Conservation (phyloP, 2,113 vertebrate species). For the Scortum barcoo region DNA sequence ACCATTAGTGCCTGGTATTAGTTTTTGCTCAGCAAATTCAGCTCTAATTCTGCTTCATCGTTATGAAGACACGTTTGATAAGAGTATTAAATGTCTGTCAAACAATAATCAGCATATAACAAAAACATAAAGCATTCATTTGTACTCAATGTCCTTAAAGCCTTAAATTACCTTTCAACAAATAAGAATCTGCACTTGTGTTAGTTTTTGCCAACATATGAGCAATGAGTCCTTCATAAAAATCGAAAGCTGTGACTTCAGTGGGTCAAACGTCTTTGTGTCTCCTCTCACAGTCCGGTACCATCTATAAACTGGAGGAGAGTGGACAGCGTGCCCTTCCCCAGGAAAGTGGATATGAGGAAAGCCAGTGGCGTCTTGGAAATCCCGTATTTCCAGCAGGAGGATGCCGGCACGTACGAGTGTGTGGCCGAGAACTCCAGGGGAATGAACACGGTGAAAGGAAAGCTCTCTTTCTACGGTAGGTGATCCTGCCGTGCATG, state of each 20-base stretch:
- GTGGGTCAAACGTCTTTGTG: neutral
- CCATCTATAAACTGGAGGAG: slow-evolving; percentile 93
- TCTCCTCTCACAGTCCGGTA: slow-evolving; percentile 86
- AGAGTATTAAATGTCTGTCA: neutral
- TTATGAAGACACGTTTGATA: neutral
- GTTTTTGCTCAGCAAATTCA: no score
- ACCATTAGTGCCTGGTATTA: neutral
- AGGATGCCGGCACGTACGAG: slow-evolving; percentile 93
- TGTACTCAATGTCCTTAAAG: no score
- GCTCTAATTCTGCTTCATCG: neutral
- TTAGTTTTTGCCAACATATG: neutral
- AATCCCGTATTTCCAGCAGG: slow-evolving; percentile 97
- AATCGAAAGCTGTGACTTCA: neutral
- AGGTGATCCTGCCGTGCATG: slow-evolving; percentile 72
- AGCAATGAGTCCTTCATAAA: neutral
- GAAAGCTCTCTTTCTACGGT: slow-evolving; percentile 97
- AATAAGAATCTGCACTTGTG: neutral
- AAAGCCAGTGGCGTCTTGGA: slow-evolving; percentile 92
- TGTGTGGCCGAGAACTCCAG: slow-evolving; percentile 95
- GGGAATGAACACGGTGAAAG: slow-evolving; percentile 92
- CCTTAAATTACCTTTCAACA: neutral
- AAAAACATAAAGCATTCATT: no score
- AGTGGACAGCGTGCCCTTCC: slow-evolving; percentile 89
- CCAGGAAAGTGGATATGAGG: slow-evolving; percentile 92
- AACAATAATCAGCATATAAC: neutral